A percentile compares a stretch with the other conserved stretches of the same genome.
Evolutionary conservation across 1,140 invertebrate genomes (phyloP).

Genomic region (Heliconius hewitsoni): DNA sequence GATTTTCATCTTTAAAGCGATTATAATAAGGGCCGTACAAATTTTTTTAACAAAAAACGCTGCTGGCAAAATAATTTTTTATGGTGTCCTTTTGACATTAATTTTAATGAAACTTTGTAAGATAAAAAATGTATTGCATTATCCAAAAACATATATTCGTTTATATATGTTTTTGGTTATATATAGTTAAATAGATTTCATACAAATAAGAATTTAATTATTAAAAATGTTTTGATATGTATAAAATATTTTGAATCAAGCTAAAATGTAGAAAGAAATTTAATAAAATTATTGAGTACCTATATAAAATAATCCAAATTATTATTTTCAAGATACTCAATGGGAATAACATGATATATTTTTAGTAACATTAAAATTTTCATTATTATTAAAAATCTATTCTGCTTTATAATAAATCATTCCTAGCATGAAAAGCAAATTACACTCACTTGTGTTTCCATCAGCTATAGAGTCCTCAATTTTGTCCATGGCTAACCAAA

Average conservation of each 20-base stretch:
- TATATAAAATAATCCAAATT: neutral
- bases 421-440: neutral
- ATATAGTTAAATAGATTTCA: neutral
- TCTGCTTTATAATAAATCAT: neutral
- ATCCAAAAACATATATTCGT: neutral
- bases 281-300: neutral
- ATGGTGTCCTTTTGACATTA: conserved; percentile 72
- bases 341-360: neutral
- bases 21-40: conserved; percentile 36
- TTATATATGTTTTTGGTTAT: neutral
- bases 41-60: conserved; percentile 31
- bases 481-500: conserved; percentile 41
- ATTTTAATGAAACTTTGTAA: conserved; percentile 52
- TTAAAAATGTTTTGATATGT: no score
- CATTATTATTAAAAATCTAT: neutral
- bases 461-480: conserved; percentile 47
- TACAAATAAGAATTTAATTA: no score
- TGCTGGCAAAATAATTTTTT: conserved; percentile 46
- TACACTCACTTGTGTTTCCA: conserved; percentile 52
- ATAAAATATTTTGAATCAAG: no score
- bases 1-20: conserved; percentile 41
- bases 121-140: neutral
- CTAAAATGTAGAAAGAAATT: no score
- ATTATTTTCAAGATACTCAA: conserved; percentile 6
- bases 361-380: neutral